Conservation (phyloP, 2,113 vertebrate genomes). For the Eublepharis macularius region DNA sequence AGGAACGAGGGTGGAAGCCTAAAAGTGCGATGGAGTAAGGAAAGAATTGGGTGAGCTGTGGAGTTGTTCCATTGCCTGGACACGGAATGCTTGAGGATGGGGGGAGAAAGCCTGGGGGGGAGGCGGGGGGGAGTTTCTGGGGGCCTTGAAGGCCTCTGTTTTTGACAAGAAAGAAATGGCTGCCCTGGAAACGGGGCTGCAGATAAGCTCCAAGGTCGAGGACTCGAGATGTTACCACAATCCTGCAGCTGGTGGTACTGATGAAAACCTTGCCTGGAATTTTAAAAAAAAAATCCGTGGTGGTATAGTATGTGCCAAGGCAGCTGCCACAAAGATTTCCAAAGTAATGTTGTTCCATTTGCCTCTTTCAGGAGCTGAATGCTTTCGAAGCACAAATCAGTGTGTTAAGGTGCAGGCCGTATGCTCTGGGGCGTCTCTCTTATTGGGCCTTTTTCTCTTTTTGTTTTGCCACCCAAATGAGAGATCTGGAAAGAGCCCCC, state of each 20-base stretch:
- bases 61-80: background rate
- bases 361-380: slow-evolving; percentile 79
- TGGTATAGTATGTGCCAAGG: background rate
- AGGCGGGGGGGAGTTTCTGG: background rate
- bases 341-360: slow-evolving; percentile 75
- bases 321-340: slow-evolving; percentile 40
- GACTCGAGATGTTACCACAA: background rate
- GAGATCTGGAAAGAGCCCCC: slow-evolving; percentile 79
- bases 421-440: slow-evolving; percentile 72
- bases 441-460: slow-evolving; percentile 79
- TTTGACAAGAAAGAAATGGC: background rate
- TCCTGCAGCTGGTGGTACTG: background rate
- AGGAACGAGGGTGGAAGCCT: background rate
- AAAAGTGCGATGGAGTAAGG: background rate
- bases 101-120: too few species aligned
- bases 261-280: background rate
- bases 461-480: slow-evolving; percentile 82
- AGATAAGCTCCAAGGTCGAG: background rate
- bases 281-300: accelerated
- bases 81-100: background rate
- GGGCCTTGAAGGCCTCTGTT: background rate
- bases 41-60: background rate
- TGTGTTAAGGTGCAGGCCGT: slow-evolving; percentile 70
- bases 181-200: background rate
- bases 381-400: slow-evolving; percentile 74